Evolutionary conservation across 2,797 vertebrate species (phyloP).

Genomic region (Neosilurus hyrtlii): DNA sequence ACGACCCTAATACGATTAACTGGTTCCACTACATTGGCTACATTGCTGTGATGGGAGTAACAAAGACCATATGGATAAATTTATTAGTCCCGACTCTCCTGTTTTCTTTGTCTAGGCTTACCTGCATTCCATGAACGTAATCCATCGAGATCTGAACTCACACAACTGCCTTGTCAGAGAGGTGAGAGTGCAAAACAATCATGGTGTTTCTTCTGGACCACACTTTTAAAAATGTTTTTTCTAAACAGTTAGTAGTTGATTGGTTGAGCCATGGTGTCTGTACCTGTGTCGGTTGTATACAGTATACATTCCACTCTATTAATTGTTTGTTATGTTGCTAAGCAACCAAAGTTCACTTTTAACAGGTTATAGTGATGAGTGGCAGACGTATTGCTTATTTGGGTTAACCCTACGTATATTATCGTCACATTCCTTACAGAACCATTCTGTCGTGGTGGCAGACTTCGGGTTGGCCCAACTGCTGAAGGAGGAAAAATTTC

Average conservation of each 20-base stretch:
- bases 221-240: not conserved
- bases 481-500: constrained; percentile 81
- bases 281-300: not conserved
- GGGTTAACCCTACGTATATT: not conserved
- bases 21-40: not conserved
- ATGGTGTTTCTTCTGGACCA: not conserved
- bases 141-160: constrained; percentile 96
- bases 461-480: constrained; percentile 92
- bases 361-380: not conserved
- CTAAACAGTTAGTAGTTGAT: not conserved
- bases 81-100: not conserved
- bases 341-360: not conserved
- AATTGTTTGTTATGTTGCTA: not conserved
- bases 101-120: constrained; percentile 78
- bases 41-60: not conserved
- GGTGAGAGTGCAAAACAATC: constrained; percentile 70
- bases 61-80: not conserved
- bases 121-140: constrained; percentile 97
- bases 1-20: not conserved
- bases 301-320: not conserved
- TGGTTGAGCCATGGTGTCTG: not conserved
- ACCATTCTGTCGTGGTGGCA: constrained; percentile 92
- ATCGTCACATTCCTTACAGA: constrained; percentile 66
- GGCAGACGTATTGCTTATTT: not conserved
- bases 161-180: constrained; percentile 95